These are phyloP conservation scores for Dromas ardeola DNA, from an alignment of 2,113 vertebrate genomes.

Conservation along the genomic window DNA sequence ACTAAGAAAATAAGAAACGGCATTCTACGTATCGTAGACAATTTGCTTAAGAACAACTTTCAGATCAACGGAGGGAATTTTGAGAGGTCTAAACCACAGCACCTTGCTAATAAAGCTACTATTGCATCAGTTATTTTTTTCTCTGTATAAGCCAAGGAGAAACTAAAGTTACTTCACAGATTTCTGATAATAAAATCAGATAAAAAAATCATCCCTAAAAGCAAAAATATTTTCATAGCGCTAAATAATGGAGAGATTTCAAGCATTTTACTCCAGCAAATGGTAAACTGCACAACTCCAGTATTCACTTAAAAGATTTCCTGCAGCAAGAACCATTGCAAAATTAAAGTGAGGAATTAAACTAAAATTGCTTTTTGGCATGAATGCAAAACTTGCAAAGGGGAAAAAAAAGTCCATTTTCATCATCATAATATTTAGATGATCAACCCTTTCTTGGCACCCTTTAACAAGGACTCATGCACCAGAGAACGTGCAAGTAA, in stretches of 20 bases:
- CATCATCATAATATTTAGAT: background rate
- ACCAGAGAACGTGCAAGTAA: background rate
- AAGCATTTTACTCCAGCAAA: background rate
- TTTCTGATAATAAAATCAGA: background rate
- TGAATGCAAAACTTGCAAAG: background rate
- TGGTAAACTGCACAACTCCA: background rate
- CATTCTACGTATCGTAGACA: background rate
- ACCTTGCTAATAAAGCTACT: background rate
- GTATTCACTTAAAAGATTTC: background rate
- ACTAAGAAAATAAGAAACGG: slow-evolving; percentile 10
- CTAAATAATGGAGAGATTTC: background rate
- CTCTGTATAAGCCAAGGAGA: background rate
- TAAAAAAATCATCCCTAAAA: background rate
- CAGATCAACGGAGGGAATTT: background rate
- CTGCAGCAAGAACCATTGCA: background rate
- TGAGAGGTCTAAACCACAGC: background rate
- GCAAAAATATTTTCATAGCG: background rate
- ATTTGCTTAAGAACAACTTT: background rate
- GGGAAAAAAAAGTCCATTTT: background rate
- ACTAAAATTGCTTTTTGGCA: background rate
- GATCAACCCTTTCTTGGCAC: background rate
- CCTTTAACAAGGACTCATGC: background rate
- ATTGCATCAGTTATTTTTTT: background rate
- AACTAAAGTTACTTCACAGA: background rate
- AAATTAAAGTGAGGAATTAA: background rate